These are phyloP conservation scores for Nycteola revayana DNA, from an alignment of 2,888 invertebrate species.

Conservation along the genomic window DNA sequence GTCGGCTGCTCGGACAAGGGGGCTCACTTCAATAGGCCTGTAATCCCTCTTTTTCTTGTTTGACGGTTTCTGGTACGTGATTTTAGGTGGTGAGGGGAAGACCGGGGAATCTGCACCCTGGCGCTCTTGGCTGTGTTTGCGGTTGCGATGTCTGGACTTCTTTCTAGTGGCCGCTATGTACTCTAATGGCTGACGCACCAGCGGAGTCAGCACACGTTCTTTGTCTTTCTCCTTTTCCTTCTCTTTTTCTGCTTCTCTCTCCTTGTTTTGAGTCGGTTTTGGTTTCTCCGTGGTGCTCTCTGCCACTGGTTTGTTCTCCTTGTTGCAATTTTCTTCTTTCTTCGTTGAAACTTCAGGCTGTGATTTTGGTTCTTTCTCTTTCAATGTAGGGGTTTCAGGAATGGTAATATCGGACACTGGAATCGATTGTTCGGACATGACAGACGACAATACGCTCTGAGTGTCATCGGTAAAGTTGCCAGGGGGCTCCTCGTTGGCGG, in stretches of 20 bases:
- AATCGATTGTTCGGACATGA: slow-evolving; percentile 87
- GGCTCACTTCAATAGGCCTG: slow-evolving; percentile 78
- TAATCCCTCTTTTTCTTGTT: slow-evolving; percentile 83
- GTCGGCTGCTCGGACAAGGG: slow-evolving; percentile 64
- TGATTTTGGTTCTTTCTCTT: slow-evolving; percentile 64
- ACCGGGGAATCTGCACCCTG: slow-evolving; percentile 87
- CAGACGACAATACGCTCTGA: slow-evolving; percentile 89
- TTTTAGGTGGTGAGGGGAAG: slow-evolving; percentile 85
- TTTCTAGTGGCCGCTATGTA: slow-evolving; percentile 88
- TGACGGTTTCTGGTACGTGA: slow-evolving; percentile 81
- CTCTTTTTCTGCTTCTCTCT: slow-evolving; percentile 34
- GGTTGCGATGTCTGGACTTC: slow-evolving; percentile 85
- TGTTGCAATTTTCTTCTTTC: slow-evolving; percentile 57
- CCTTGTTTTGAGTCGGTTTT: slow-evolving; percentile 30
- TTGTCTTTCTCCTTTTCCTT: slow-evolving; percentile 61
- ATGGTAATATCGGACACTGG: slow-evolving; percentile 86
- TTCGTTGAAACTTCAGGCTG: slow-evolving; percentile 44
- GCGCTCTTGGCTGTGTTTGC: slow-evolving; percentile 82
- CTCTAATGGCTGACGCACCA: slow-evolving; percentile 88
- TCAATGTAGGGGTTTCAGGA: slow-evolving; percentile 77
- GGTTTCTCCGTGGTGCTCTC: slow-evolving; percentile 52
- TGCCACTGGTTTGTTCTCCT: slow-evolving; percentile 61
- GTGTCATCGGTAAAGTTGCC: slow-evolving; percentile 86
- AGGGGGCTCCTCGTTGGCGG: slow-evolving; percentile 84
- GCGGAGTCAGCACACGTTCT: slow-evolving; percentile 82